Evolutionary conservation across 2,888 invertebrate genomes (phyloP), one percentile per base, ranked within the genome.

Genomic region (Julus scanicus): DNA sequence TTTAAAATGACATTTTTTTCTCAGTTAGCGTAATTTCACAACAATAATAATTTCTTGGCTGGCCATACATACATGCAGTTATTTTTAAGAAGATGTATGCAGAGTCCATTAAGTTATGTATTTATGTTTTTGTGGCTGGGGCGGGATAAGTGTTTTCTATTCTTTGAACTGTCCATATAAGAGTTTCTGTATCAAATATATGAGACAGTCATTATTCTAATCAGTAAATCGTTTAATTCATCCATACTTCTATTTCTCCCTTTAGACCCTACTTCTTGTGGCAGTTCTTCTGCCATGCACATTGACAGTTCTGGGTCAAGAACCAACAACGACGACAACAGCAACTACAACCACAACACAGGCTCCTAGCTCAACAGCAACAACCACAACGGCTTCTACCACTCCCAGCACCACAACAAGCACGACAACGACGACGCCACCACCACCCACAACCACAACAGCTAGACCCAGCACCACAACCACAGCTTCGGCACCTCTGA

Each of bases 401-500:
- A n/a, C 85, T 39, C 17, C 86, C 5, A 49, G 44, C 39, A 48
- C 49, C 11, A 57, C 57, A 6, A 86, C 86, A 13, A 86, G 53
- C 8, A 15, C 86, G 2, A n/a, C 20, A 17, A 8, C 86, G 1
- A n/a, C 86, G 2, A 53, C 86, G 11, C 44, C 86, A 20, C 11
- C 5, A 37, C 13, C 86, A 13, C 29, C 44, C 2, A 9, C 29
- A 44, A 85, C 85, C n/a, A 85, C 85, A 44, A 40, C 85, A 9
- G 17, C 37, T 1, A 85, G 9, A n/a, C 20, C 86, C 17, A n/a
- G 86, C 29, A 86, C 86, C n/a, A 86, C 86, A n/a, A 86, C 86
- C n/a, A 86, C 86, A 0, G 86, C 86, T 11, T 44, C 86, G 13
- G 86, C 44, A 13, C 86, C 86, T 9, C 37, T 86, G 53, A 86